These are phyloP conservation scores for Pseudolaguvia tuberculata DNA, from an alignment of 2,113 vertebrate species.

Conservation along the genomic window DNA sequence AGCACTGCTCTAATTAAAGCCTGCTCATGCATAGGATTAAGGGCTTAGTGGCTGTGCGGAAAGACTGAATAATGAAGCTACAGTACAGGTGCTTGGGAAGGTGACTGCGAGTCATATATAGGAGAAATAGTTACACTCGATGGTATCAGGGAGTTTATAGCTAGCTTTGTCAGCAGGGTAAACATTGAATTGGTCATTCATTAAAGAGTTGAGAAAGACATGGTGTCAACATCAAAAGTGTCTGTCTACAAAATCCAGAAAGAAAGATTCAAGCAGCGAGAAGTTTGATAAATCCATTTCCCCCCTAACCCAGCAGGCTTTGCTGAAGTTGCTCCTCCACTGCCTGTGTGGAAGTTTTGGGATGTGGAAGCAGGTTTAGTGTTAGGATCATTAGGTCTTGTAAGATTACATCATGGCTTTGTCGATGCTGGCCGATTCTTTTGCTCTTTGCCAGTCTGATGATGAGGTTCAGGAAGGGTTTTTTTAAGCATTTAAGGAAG, in stretches of 20 bases:
- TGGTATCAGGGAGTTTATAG: background rate
- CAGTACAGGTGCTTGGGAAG: no score
- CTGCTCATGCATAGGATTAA: conserved; percentile 32
- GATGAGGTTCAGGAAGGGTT: background rate
- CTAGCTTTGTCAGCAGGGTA: background rate
- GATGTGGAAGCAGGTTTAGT: conserved; percentile 1
- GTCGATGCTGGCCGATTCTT: conserved; percentile 1
- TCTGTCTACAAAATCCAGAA: conserved; percentile 32
- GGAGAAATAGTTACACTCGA: background rate
- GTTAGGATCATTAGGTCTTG: conserved; percentile 21
- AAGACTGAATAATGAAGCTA: background rate
- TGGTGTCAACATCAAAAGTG: conserved; percentile 18
- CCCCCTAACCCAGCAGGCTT: background rate
- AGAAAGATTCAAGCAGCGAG: conserved; percentile 3
- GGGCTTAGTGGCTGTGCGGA: conserved; percentile 12
- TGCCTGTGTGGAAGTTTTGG: background rate
- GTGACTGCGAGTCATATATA: background rate
- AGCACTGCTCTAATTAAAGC: conserved; percentile 47
- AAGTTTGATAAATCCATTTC: conserved; percentile 12
- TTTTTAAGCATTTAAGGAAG: background rate
- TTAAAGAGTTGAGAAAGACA: conserved; percentile 22
- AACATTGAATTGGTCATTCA: conserved; percentile 41
- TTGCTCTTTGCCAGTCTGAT: conserved; percentile 1
- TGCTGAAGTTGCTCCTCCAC: background rate
- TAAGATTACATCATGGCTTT: conserved; percentile 11